Percentiles rank a stretch among this genome's conserved stretches.
phyloP scores from a whole-genome alignment of 2,113 vertebrate genomes.

The Hippocampus comes region DNA sequence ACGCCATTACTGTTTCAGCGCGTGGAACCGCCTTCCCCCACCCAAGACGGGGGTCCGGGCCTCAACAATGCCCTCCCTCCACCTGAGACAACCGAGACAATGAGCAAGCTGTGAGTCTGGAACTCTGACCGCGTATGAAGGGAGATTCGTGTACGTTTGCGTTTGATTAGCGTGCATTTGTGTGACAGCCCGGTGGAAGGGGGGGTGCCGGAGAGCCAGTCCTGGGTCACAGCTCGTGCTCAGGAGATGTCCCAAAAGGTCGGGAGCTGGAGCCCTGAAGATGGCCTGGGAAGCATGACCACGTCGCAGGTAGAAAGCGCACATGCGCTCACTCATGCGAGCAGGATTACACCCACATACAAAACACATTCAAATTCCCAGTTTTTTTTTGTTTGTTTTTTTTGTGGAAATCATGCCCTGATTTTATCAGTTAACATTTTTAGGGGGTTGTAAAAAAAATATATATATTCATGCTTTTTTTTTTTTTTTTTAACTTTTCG shows the following conservation, averaged over 20 bases:
- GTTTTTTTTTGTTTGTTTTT: too few relatives aligned
- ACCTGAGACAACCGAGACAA: slow-evolving; percentile 66
- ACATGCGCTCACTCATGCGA: neutral
- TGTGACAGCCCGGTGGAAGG: slow-evolving; percentile 72
- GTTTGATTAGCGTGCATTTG: slow-evolving; percentile 14
- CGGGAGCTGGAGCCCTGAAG: slow-evolving; percentile 90
- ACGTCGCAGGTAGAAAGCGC: slow-evolving; percentile 82
- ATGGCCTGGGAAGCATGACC: slow-evolving; percentile 78
- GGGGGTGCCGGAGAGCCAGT: slow-evolving; percentile 84
- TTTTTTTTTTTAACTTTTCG: too few relatives aligned
- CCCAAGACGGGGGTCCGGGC: slow-evolving; percentile 80
- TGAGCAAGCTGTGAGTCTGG: slow-evolving; percentile 79
- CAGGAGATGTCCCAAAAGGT: slow-evolving; percentile 93
- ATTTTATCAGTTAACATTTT: too few relatives aligned
- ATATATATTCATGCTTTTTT: too few relatives aligned
- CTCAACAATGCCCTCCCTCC: slow-evolving; percentile 80
- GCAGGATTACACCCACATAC: slow-evolving; percentile 3
- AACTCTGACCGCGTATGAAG: neutral
- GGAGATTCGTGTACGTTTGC: slow-evolving; percentile 5
- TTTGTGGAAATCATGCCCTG: too few relatives aligned
- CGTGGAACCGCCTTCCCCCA: slow-evolving; percentile 87
- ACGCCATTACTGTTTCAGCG: slow-evolving; percentile 97
- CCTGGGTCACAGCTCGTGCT: slow-evolving; percentile 89
- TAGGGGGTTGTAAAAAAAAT: too few relatives aligned
- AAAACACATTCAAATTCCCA: too few relatives aligned